Evolutionary conservation across 2,888 invertebrate genomes (phyloP), one percentile per base, ranked within the genome.

Genomic region (Rhamphomyia laevipes): DNA sequence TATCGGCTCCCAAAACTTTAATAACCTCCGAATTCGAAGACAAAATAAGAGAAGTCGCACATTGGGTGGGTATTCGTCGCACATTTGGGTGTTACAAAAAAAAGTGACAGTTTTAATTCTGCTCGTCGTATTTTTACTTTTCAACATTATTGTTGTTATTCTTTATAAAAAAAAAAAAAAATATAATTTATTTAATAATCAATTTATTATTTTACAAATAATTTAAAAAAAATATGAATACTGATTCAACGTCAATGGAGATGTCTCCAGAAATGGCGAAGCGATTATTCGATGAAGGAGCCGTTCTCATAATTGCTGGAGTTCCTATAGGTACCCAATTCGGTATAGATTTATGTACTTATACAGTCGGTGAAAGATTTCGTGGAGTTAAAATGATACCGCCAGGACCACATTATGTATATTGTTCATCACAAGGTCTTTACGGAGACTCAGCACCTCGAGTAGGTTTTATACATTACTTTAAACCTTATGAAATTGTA

Each of bases 351-450:
- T 76, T 88, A 65, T 85, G 86, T 63, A 80, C 82, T 0, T 96
- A 95, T 87, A 85, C 82, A 55, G 87, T 90, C 1, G 94, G 88
- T 3, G 85, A 88, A 50, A 87, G 87, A 64, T 99, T 99, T 68
- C 62, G 68, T 1, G 99, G 97, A 1, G 81, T 99, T 27, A 99
- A 99, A 76, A 95, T 99, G 95, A 96, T 99, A 59, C 97, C 97
- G 0, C 91, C 94, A 2, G 97, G 95, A 10, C 68, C 93, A 51
- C 95, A 95, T 70, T 93, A 85, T 63, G 74, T 95, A 40, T 89
- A 90, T 71, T 91, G 84, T 66, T 86, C 87, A 74, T 80, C 77
- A 55, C 74, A 77, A 13, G 80, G 77, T 55, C 71, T 70, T 1
- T 77, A 77, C 46, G 80, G 80, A 1, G 81, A 84, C 59, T 70